Evolutionary conservation across 2,113 vertebrate species (phyloP).

Genomic region (Amblyopsis rosae): DNA sequence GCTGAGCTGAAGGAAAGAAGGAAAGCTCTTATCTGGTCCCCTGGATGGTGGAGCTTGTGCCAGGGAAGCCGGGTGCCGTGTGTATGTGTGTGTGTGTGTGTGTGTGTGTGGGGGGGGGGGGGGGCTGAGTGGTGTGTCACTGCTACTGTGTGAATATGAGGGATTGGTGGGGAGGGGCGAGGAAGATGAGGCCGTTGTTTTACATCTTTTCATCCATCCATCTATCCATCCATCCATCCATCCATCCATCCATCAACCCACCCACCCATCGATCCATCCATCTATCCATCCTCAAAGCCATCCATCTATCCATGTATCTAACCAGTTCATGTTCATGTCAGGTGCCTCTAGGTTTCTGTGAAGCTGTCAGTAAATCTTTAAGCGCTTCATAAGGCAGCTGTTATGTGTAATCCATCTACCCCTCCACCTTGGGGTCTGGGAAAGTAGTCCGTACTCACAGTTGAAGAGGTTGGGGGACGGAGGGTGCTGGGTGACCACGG

Average conservation of each 20-base stretch:
- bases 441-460: conserved; percentile 81
- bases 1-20: conserved; percentile 52
- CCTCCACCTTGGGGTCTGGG: neutral
- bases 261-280: neutral
- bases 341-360: too few species aligned
- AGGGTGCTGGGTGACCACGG: conserved; percentile 92
- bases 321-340: too few species aligned
- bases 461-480: conserved; percentile 88
- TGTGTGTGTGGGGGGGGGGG: neutral
- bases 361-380: too few species aligned
- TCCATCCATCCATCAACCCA: too few species aligned
- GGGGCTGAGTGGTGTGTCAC: neutral
- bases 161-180: neutral
- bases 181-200: too few species aligned
- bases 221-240: too few species aligned
- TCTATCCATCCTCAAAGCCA: too few species aligned
- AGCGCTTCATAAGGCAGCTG: too few species aligned
- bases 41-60: conserved; percentile 43
- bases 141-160: neutral
- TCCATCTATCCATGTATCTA: neutral
- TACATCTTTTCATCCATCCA: too few species aligned
- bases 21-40: conserved; percentile 53
- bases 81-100: too few species aligned
- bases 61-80: conserved; percentile 2
- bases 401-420: neutral